A percentile compares a stretch with the other conserved stretches of the same genome.
Conservation (phyloP, 2,888 invertebrate species). For the Drosophila niveifrons region DNA sequence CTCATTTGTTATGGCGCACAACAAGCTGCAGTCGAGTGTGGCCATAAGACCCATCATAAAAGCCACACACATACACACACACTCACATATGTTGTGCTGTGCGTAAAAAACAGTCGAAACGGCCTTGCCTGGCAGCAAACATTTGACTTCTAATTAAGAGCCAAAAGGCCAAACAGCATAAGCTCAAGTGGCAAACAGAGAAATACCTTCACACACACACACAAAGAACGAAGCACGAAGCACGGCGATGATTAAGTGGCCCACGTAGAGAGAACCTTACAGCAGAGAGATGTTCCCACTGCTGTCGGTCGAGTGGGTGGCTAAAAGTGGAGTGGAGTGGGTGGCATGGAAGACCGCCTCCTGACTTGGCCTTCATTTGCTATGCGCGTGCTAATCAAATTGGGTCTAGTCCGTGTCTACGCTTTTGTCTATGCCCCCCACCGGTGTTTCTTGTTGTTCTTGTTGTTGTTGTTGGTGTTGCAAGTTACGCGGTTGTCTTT, state of each 20-base stretch:
- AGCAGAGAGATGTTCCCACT: slow-evolving; percentile 10
- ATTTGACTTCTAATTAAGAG: slow-evolving; percentile 79
- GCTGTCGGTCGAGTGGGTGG: slow-evolving; percentile 10
- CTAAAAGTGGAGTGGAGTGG: too few relatives aligned
- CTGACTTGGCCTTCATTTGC: slow-evolving; percentile 67
- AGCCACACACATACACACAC: slow-evolving; percentile 13
- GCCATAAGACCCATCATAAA: slow-evolving; percentile 72
- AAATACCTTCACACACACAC: slow-evolving; percentile 53
- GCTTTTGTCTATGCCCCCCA: slow-evolving; percentile 48
- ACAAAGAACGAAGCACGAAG: slow-evolving; percentile 4
- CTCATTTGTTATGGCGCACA: slow-evolving; percentile 71
- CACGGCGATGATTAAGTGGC: slow-evolving; percentile 72
- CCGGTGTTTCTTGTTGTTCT: slow-evolving; percentile 13
- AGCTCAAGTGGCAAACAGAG: slow-evolving; percentile 46
- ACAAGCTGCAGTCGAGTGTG: slow-evolving; percentile 75
- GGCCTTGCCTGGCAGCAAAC: slow-evolving; percentile 71
- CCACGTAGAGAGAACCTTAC: slow-evolving; percentile 53
- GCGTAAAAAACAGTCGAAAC: slow-evolving; percentile 64
- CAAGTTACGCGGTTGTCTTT: slow-evolving; percentile 8
- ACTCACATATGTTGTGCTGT: slow-evolving; percentile 57
- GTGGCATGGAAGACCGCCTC: slow-evolving; percentile 4
- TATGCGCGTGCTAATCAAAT: slow-evolving; percentile 78
- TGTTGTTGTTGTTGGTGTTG: slow-evolving; percentile 10
- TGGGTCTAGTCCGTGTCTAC: slow-evolving; percentile 81
- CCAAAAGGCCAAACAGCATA: slow-evolving; percentile 45